phyloP scores from a whole-genome alignment of 2,888 invertebrate species.

The Torymus texanus region DNA sequence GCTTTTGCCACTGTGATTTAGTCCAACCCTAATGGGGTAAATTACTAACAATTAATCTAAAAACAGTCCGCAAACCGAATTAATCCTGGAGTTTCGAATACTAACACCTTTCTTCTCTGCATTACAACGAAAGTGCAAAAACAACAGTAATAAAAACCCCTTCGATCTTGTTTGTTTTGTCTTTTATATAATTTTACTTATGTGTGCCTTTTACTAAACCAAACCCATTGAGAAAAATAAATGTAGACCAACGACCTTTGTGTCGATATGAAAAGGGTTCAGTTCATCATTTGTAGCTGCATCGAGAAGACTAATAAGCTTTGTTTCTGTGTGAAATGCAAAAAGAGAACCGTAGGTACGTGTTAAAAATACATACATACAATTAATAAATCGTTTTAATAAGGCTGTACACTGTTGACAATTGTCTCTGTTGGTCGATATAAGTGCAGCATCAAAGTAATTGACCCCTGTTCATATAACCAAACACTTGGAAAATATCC shows the following conservation, averaged over 20 bases:
- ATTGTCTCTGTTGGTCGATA: conserved; percentile 48
- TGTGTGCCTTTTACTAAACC: conserved; percentile 37
- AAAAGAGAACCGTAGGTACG: conserved; percentile 69
- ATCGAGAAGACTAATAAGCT: conserved; percentile 70
- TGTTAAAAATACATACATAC: conserved; percentile 64
- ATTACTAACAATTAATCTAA: no score
- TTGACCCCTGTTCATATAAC: conserved; percentile 73
- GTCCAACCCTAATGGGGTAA: no score
- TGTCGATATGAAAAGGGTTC: conserved; percentile 73
- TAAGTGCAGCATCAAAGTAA: conserved; percentile 72
- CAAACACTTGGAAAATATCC: conserved; percentile 36
- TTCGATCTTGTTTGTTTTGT: conserved; percentile 39
- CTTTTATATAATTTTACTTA: conserved; percentile 12
- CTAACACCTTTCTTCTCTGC: conserved; percentile 8
- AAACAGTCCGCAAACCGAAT: neutral
- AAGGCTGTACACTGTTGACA: conserved; percentile 56
- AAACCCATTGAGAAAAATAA: conserved; percentile 22
- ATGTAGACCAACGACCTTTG: conserved; percentile 37
- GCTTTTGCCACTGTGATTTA: no score
- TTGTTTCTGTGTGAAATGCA: conserved; percentile 61
- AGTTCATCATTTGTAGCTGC: conserved; percentile 75
- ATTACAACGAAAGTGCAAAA: no score
- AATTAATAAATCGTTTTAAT: conserved; percentile 62
- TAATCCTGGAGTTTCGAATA: neutral
- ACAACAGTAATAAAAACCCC: neutral